Evolutionary conservation across 1,140 invertebrate genomes (phyloP).

Genomic region (Augochlora pura): DNA sequence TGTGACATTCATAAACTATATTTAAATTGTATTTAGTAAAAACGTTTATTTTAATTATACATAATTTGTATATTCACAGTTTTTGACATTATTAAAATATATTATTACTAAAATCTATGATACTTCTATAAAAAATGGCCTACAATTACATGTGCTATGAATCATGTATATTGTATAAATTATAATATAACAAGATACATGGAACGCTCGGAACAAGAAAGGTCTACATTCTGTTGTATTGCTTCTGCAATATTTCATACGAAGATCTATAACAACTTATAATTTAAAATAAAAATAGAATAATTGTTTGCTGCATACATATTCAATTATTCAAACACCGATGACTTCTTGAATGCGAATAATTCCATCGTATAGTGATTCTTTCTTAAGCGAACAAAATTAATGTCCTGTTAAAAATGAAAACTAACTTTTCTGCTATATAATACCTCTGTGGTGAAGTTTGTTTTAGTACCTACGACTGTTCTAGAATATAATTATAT

Average conservation of each 20-base stretch:
- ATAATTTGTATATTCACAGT: background rate
- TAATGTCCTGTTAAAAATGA: background rate
- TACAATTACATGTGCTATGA: background rate
- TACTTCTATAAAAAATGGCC: background rate
- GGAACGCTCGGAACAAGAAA: background rate
- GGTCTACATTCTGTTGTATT: background rate
- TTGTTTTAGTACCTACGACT: background rate
- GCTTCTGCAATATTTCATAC: background rate
- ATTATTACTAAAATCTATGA: background rate
- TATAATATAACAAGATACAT: too few relatives aligned
- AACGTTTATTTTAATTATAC: background rate
- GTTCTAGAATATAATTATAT: background rate
- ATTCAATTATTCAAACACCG: background rate
- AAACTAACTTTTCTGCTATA: background rate
- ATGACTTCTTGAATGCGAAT: background rate
- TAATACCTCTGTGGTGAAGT: background rate
- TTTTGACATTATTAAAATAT: background rate
- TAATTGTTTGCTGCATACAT: background rate
- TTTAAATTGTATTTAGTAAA: background rate
- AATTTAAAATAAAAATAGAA: background rate
- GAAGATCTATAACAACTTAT: background rate
- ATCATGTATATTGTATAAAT: background rate
- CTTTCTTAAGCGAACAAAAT: background rate
- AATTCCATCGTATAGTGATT: background rate
- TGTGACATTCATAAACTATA: background rate